These are phyloP conservation scores for Dysdera silvatica DNA, from an alignment of 1,140 invertebrate species.

Conservation along the genomic window DNA sequence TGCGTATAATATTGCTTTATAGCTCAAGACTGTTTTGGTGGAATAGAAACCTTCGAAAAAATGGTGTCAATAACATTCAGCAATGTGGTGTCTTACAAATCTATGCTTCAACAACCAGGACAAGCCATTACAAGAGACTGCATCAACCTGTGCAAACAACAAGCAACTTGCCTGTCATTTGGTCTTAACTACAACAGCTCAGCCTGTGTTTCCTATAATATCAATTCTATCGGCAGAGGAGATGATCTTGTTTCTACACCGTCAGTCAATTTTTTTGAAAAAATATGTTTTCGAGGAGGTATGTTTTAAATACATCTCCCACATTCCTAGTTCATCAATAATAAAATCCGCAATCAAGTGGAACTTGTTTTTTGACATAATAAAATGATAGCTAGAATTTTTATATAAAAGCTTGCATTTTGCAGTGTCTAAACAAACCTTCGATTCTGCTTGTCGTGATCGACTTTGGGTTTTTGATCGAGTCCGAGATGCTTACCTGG, in stretches of 20 bases:
- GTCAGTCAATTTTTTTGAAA: conserved; percentile 46
- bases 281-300: conserved; percentile 47
- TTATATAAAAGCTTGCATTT: not conserved
- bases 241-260: conserved; percentile 39
- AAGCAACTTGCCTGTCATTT: conserved; percentile 44
- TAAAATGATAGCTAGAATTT: not conserved
- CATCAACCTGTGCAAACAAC: conserved; percentile 46
- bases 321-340: too few species aligned
- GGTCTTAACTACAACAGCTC: conserved; percentile 46
- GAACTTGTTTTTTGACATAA: too few species aligned
- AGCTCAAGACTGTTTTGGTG: conserved; percentile 45
- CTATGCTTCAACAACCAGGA: conserved; percentile 44
- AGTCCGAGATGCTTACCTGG: conserved; percentile 45
- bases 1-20: not conserved
- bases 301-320: conserved; percentile 1
- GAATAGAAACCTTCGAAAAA: conserved; percentile 48
- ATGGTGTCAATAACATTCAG: conserved; percentile 42
- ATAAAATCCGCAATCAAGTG: too few species aligned
- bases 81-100: conserved; percentile 16
- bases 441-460: conserved; percentile 46
- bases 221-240: conserved; percentile 38
- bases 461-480: conserved; percentile 50
- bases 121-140: conserved; percentile 48
- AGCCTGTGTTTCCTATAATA: conserved; percentile 42
- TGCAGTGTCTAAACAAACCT: conserved; percentile 35